A percentile compares a stretch with the other conserved stretches of the same genome.
These are phyloP conservation scores for Psephotus haematonotus DNA, from an alignment of 2,113 vertebrate species.

Conservation along the genomic window DNA sequence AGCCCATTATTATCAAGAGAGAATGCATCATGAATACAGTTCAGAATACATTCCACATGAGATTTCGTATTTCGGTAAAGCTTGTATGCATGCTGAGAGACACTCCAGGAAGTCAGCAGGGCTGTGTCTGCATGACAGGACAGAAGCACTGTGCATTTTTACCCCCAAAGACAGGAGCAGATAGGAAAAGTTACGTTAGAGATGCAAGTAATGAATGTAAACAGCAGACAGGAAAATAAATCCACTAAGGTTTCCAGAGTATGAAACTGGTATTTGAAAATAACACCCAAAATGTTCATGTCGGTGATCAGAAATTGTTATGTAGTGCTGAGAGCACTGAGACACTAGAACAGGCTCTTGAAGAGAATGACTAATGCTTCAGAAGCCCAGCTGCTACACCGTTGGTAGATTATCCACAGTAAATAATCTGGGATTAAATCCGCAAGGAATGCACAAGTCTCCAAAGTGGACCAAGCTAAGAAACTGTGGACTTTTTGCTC, in stretches of 20 bases:
- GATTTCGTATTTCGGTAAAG: neutral
- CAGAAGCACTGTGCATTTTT: neutral
- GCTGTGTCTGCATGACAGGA: neutral
- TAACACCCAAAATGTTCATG: neutral
- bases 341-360: neutral
- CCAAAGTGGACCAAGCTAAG: neutral
- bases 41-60: neutral
- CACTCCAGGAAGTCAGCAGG: neutral
- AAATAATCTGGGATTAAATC: neutral
- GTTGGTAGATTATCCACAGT: neutral
- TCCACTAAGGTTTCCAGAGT: neutral
- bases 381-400: neutral
- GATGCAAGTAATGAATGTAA: neutral
- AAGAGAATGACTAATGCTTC: neutral
- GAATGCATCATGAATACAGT: neutral
- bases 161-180: neutral
- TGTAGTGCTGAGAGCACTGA: neutral
- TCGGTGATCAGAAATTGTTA: neutral
- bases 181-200: neutral
- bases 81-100: neutral
- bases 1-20: neutral
- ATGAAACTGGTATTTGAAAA: neutral
- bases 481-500: neutral
- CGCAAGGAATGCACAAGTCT: neutral
- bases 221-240: neutral